Conservation (phyloP, 2,888 invertebrate genomes). For the Tethea ocularis region DNA sequence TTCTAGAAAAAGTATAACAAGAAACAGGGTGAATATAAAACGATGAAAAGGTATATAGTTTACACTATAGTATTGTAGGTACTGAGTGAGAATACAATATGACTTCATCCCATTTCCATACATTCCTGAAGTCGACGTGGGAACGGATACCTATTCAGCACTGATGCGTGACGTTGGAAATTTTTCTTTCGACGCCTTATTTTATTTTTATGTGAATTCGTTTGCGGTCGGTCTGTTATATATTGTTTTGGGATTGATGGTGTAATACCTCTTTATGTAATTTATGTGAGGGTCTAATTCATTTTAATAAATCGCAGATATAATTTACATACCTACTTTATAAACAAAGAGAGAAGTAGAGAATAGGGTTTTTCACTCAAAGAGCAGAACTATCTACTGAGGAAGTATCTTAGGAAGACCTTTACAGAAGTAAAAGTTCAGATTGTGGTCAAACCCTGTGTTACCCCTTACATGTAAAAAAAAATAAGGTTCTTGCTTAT, state of each 20-base stretch:
- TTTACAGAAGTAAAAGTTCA: too few species aligned
- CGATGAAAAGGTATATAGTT: conserved; percentile 54
- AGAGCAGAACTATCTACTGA: too few species aligned
- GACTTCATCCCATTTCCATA: conserved; percentile 79
- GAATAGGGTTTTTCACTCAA: too few species aligned
- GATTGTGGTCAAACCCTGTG: too few species aligned
- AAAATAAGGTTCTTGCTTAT: too few species aligned
- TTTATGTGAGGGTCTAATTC: background rate
- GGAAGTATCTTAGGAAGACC: too few species aligned
- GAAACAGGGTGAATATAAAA: conserved; percentile 60
- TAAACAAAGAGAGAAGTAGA: too few species aligned
- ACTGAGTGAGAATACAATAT: conserved; percentile 68
- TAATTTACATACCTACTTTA: background rate
- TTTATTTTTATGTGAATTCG: conserved; percentile 39
- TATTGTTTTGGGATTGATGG: background rate
- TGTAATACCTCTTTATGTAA: background rate
- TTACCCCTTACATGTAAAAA: too few species aligned
- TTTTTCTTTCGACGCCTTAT: conserved; percentile 46
- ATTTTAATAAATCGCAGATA: background rate
- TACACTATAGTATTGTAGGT: conserved; percentile 54
- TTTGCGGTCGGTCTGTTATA: conserved; percentile 17
- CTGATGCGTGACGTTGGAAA: conserved; percentile 60
- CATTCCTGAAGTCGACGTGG: conserved; percentile 62
- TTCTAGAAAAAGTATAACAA: conserved; percentile 64
- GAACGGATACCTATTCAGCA: conserved; percentile 57